Base-by-base conservation (phyloP, 2,113 vertebrate genomes). In the Dasypus novemcinctus region DNA sequence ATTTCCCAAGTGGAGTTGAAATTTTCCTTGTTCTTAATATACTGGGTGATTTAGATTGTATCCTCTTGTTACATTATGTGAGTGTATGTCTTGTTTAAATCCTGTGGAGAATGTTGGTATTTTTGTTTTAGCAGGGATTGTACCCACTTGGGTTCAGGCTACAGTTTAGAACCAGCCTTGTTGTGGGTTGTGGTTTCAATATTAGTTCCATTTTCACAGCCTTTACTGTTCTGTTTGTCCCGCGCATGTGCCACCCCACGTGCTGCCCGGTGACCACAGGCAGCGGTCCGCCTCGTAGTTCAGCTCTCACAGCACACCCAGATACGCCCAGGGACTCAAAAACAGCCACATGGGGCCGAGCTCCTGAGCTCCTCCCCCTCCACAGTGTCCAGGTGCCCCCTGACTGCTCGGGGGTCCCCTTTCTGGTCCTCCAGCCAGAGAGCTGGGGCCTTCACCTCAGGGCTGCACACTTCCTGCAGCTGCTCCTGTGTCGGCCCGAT, bases 111-210 rank as follows among this genome's bases (percentile, higher is more conserved):
- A 23, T 31, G 46, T 15, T 14, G 81, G 2, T 76, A 6, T 54
- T 61, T 91, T 59, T 61, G 7, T 75, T 57, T 57, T 10, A 33
- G 33, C 9, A 69, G 59, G 52, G 43, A 29, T 64, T 49, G 18
- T 72, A 59, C 63, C 75, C 15, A 15, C 21, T 57, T n/a, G 61
- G 29, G 54, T 46, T 49, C 4, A 43, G 41, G 59, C n/a, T 23
- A 1, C 18, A 41, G 5, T 49, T 71, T 84, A 52, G n/a, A 8
- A 1, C 17, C 3, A n/a, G 38, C 64, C 27, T 71, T 41, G n/a
- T 66, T 85, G 29, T 43, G 46, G 76, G 27, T 33, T 71, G 33
- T 31, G 85, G 82, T 92, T 57, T 92, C 89, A 79, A 54, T 66
- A 17, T 63, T 57, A 41, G 80, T 87, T 86, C 86, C 86, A 72